Conservation (phyloP, 2,888 invertebrate genomes). For the Apotomis turbidana region DNA sequence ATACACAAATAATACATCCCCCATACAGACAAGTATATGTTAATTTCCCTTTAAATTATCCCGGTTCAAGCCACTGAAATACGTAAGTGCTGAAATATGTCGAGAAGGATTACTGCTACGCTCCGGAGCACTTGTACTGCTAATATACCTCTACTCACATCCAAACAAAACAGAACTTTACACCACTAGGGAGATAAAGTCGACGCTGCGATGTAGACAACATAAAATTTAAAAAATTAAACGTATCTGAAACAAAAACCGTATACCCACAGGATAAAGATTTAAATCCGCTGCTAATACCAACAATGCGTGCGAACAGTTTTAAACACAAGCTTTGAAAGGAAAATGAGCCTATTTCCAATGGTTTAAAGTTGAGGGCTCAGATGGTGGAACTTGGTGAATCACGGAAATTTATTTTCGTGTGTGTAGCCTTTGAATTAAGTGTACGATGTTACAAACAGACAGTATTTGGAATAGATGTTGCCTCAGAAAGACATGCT, state of each 20-base stretch:
- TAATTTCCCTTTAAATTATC: conserved; percentile 25
- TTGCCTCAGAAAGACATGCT: too few species aligned
- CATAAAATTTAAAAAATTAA: conserved; percentile 1
- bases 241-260: background rate
- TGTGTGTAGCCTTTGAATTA: conserved; percentile 25
- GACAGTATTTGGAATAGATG: too few species aligned
- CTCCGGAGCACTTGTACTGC: conserved; percentile 13
- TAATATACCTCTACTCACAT: conserved; percentile 1
- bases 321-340: background rate
- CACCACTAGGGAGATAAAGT: background rate
- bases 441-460: background rate
- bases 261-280: background rate
- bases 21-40: conserved; percentile 1
- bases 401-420: conserved; percentile 23
- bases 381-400: conserved; percentile 7
- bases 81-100: conserved; percentile 38
- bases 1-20: background rate
- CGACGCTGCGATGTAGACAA: background rate
- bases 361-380: background rate
- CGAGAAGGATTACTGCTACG: conserved; percentile 31
- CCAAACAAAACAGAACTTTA: conserved; percentile 10
- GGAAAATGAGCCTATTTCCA: background rate
- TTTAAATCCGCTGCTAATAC: conserved; percentile 3
- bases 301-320: conserved; percentile 16
- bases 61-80: conserved; percentile 8